These are phyloP conservation scores for Falco naumanni DNA, from an alignment of 2,797 vertebrate species.

Conservation along the genomic window DNA sequence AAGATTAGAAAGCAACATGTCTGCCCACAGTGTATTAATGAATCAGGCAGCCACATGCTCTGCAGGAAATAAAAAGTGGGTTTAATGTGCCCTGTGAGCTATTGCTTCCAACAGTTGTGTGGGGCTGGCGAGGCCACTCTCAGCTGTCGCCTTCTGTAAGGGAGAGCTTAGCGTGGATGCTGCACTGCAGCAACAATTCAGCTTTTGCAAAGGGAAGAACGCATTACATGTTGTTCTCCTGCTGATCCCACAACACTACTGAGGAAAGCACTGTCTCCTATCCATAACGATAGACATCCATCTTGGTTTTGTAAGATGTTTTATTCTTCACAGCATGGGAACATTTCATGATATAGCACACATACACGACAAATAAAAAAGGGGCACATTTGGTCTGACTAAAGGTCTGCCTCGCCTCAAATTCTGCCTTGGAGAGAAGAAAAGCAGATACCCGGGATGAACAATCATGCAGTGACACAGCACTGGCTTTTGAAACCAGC, in stretches of 20 bases:
- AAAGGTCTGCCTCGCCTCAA: neutral
- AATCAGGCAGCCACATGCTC: conserved; percentile 1
- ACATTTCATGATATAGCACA: neutral
- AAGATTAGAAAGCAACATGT: conserved; percentile 24
- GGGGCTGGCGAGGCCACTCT: neutral
- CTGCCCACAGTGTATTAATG: conserved; percentile 16
- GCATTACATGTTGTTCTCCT: rapidly evolving
- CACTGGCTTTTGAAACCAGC: neutral
- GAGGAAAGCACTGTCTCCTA: neutral
- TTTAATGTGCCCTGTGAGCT: neutral
- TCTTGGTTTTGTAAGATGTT: neutral
- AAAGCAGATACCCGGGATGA: neutral
- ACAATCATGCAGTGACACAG: neutral
- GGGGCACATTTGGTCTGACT: neutral
- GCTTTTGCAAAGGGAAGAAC: neutral
- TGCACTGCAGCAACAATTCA: neutral
- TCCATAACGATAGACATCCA: neutral
- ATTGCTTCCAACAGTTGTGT: neutral
- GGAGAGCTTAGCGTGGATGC: neutral
- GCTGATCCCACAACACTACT: neutral
- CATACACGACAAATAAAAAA: neutral
- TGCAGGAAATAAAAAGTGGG: neutral
- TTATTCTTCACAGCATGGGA: neutral
- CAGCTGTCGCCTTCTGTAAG: neutral
- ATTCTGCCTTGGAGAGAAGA: neutral